Conservation (phyloP, 2,888 invertebrate species). For the Uloborus plumipes region DNA sequence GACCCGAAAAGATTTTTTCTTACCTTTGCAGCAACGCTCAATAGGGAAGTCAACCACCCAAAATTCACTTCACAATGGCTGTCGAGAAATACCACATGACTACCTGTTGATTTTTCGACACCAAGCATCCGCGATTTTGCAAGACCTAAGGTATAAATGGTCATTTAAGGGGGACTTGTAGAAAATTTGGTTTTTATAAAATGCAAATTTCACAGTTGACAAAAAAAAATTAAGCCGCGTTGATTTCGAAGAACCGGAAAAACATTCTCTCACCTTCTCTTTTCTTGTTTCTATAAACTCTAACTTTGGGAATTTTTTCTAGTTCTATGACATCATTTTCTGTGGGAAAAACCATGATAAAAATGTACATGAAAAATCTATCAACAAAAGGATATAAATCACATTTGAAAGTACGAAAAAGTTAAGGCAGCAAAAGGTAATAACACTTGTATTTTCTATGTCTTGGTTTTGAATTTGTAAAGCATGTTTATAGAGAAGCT, state of each 20-base stretch:
- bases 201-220: no score
- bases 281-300: conserved; percentile 69
- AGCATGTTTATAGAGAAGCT: no score
- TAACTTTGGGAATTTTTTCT: conserved; percentile 70
- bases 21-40: conserved; percentile 75
- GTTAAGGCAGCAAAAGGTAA: no score
- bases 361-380: no score
- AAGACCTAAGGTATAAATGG: conserved; percentile 12
- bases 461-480: no score
- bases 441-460: no score
- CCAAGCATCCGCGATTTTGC: conserved; percentile 37
- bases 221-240: no score
- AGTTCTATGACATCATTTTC: conserved; percentile 69
- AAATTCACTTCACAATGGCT: conserved; percentile 95
- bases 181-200: no score
- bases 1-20: background rate
- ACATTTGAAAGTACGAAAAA: no score
- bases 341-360: conserved; percentile 62
- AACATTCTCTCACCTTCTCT: conserved; percentile 69
- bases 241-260: no score
- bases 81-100: conserved; percentile 85
- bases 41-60: conserved; percentile 89
- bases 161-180: no score
- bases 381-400: background rate
- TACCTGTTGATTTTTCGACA: conserved; percentile 34